Evolutionary conservation across 2,888 invertebrate genomes (phyloP), one percentile per base, ranked within the genome.

Genomic region (Nineta flava): DNA sequence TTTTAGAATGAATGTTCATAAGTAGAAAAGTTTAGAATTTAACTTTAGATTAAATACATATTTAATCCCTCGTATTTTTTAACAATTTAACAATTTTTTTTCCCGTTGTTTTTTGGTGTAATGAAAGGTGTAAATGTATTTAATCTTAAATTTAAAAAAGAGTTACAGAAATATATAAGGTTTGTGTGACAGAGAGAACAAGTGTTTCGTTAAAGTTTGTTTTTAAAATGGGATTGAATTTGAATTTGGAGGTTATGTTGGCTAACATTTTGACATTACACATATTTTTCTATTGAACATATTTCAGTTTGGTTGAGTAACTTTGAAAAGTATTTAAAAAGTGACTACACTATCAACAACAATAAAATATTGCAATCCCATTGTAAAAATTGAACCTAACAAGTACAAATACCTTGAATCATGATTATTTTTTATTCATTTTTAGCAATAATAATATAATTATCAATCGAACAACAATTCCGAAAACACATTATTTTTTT

Each of bases 381-480:
- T 26, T 26, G 3, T 7, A 26, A 26, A 26, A 26, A 26, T 26
- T 12, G 15, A 38, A 38, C n/a, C n/a, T 9, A 38, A 38, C 38
- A 38, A 38, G 15, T 38, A 38, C 15, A 38, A 38, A 13, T 38
- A 15, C 15, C 38, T 38, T 38, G 38, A n/a, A 38, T 38, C 38
- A 38, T 13, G 15, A 15, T 38, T 38, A n/a, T 15, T 38, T 38
- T 38, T 38, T 38, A 13, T 38, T 38, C n/a, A 15, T 38, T 26
- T 26, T 38, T 38, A 38, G 38, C 38, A 38, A 38, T 38, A 38
- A 15, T 38, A 38, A 38, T 38, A 38, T 38, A 38, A 35, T 35
- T 38, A 49, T 49, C 49, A 49, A 45, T 49, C 35, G 45, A 49
- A 49, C 45, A 49, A 49, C 49, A 49, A 49, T 49, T 49, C 41